Evolutionary conservation across 2,797 vertebrate genomes (phyloP).

Genomic region (Poeciliopsis presidionis): DNA sequence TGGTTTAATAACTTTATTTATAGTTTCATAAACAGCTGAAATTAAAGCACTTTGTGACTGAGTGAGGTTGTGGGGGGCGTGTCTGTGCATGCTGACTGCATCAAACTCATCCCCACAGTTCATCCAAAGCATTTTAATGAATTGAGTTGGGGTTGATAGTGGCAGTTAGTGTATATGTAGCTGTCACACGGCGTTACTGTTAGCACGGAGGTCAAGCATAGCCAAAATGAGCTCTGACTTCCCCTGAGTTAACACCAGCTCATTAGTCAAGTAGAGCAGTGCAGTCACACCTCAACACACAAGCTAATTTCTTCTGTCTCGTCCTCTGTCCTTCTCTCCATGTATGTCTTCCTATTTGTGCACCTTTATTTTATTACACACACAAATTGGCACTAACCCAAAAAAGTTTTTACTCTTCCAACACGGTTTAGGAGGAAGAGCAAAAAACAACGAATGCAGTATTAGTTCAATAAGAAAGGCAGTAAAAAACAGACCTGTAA

Average conservation of each 20-base stretch:
- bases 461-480: constrained; percentile 50
- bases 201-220: constrained; percentile 74
- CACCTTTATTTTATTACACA: constrained; percentile 4
- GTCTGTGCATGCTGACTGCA: not conserved
- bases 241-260: constrained; percentile 77
- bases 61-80: not conserved
- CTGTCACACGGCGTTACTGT: constrained; percentile 74
- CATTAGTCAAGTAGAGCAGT: constrained; percentile 80
- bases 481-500: constrained; percentile 26
- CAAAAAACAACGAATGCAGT: constrained; percentile 30
- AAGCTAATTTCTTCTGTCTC: constrained; percentile 68
- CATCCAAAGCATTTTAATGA: constrained; percentile 61
- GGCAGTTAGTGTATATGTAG: constrained; percentile 69
- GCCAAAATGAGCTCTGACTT: constrained; percentile 74
- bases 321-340: constrained; percentile 34
- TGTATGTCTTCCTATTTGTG: constrained; percentile 48
- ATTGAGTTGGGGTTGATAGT: constrained; percentile 61
- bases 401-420: constrained; percentile 9
- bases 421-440: constrained; percentile 42
- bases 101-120: constrained; percentile 44
- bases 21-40: not conserved
- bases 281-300: constrained; percentile 78
- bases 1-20: not conserved
- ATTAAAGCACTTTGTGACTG: not conserved
- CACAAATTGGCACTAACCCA: constrained; percentile 8